A percentile compares a stretch with the other conserved stretches of the same genome.
phyloP scores from a whole-genome alignment of 2,888 invertebrate genomes.

The Dendrolimus pini region DNA sequence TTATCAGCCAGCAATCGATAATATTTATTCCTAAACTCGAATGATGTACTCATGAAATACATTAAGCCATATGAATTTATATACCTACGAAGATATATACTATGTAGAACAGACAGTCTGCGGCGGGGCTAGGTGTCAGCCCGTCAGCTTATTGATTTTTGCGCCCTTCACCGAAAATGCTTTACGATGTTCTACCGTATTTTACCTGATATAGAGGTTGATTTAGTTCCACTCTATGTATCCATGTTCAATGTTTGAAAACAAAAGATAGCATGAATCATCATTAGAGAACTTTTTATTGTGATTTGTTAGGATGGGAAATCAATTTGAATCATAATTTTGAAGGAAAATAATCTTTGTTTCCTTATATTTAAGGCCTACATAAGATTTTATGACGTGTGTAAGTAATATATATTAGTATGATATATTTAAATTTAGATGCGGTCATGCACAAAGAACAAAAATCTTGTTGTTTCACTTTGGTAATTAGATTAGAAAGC shows the following conservation, averaged over 20 bases:
- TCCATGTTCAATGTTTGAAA: slow-evolving; percentile 24
- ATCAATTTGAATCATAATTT: slow-evolving; percentile 14
- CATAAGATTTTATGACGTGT: not conserved
- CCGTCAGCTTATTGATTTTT: slow-evolving; percentile 42
- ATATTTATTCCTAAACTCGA: too few relatives aligned
- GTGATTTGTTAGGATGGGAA: slow-evolving; percentile 18
- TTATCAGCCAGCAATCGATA: too few relatives aligned
- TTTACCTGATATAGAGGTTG: too few relatives aligned
- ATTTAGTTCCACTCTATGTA: too few relatives aligned
- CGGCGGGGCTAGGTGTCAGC: slow-evolving; percentile 14
- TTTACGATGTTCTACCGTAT: not conserved
- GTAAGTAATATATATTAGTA: not conserved
- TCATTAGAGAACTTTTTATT: slow-evolving; percentile 30
- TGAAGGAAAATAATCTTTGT: not conserved
- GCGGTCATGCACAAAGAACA: not conserved
- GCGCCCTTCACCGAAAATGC: slow-evolving; percentile 20
- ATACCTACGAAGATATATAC: too few relatives aligned
- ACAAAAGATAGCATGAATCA: slow-evolving; percentile 52
- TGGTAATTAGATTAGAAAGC: not conserved
- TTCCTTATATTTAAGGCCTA: not conserved
- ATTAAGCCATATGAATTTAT: too few relatives aligned
- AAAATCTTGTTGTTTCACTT: not conserved
- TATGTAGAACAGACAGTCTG: slow-evolving; percentile 13
- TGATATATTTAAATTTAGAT: not conserved
- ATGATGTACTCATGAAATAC: too few relatives aligned